Evolutionary conservation across 1,140 invertebrate species (phyloP).

Genomic region (Doryteuthis pealeii): DNA sequence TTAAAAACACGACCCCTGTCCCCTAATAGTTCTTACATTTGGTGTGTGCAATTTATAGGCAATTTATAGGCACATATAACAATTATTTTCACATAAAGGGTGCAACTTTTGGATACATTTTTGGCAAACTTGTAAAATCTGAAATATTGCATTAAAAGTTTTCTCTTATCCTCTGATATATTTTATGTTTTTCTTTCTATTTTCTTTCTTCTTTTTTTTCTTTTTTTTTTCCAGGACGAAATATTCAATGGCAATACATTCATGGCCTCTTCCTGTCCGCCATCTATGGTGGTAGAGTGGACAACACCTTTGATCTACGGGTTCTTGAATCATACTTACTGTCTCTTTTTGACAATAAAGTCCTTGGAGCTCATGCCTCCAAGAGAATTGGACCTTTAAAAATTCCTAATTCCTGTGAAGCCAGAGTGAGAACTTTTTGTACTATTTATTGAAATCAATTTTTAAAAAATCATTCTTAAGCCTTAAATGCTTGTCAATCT

Average conservation of each 20-base stretch:
- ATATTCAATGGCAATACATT: conserved; percentile 75
- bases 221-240: conserved; percentile 33
- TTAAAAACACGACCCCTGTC: no score
- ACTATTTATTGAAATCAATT: background rate
- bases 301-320: conserved; percentile 76
- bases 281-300: conserved; percentile 86
- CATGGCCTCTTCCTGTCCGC: conserved; percentile 79
- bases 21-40: no score
- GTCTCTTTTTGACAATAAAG: conserved; percentile 70
- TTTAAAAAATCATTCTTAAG: no score
- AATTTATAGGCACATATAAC: no score
- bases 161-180: no score
- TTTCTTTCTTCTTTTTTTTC: background rate
- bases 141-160: no score
- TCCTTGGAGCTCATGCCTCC: conserved; percentile 63
- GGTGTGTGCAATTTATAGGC: no score
- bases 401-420: conserved; percentile 59
- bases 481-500: no score
- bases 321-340: conserved; percentile 75
- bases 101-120: no score
- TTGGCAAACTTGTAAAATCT: no score
- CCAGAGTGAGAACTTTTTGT: conserved; percentile 52
- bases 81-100: no score
- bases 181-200: no score
- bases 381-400: conserved; percentile 59